These are phyloP conservation scores for Notothenia coriiceps DNA, from an alignment of 2,113 vertebrate species.

Conservation along the genomic window DNA sequence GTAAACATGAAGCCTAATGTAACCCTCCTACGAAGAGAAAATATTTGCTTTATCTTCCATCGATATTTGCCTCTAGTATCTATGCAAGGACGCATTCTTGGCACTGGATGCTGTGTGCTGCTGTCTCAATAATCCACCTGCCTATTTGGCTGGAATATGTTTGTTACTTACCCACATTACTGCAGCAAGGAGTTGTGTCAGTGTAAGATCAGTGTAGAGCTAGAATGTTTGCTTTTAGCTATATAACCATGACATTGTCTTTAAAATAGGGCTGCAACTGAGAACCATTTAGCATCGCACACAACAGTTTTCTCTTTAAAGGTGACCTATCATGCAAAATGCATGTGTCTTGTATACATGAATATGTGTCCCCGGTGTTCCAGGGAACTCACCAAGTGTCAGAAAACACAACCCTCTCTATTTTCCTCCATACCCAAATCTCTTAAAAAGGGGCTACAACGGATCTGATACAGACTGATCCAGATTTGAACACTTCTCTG, in stretches of 20 bases:
- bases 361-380: no score
- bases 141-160: slow-evolving; percentile 40
- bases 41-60: slow-evolving; percentile 38
- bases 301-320: no score
- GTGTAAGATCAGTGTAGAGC: slow-evolving; percentile 11
- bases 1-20: slow-evolving; percentile 30
- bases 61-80: slow-evolving; percentile 55
- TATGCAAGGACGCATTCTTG: slow-evolving; percentile 42
- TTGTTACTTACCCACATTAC: slow-evolving; percentile 49
- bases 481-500: no score
- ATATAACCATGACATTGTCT: not conserved
- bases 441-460: no score
- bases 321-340: no score
- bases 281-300: not conserved
- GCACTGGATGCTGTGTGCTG: slow-evolving; percentile 37
- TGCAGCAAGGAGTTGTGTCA: slow-evolving; percentile 6
- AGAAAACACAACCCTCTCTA: no score
- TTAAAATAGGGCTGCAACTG: no score
- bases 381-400: no score
- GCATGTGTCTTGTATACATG: no score
- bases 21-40: slow-evolving; percentile 42
- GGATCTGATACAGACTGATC: no score
- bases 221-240: not conserved
- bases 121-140: slow-evolving; percentile 44
- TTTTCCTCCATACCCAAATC: no score